Evolutionary conservation across 1,140 invertebrate species (phyloP).

Genomic region (Cyphomyrmex costatus): DNA sequence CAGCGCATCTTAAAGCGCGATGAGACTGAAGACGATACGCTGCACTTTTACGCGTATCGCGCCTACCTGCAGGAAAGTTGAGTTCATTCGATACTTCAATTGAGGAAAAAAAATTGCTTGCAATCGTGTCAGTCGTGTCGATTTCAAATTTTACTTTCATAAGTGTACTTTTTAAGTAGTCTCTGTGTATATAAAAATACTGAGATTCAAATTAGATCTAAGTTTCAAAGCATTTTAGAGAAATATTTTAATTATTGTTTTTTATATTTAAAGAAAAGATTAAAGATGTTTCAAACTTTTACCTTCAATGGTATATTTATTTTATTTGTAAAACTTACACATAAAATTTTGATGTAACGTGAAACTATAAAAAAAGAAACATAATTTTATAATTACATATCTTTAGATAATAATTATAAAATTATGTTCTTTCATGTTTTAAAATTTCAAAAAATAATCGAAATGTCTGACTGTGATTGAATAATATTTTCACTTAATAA

Average conservation of each 20-base stretch:
- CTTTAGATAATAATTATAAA: neutral
- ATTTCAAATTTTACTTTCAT: neutral
- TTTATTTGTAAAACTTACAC: neutral
- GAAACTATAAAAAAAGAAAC: neutral
- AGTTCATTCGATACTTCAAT: neutral
- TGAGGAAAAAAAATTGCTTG: neutral
- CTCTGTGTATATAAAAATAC: neutral
- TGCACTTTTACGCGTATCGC: neutral
- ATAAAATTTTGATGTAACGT: neutral
- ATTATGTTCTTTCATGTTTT: neutral
- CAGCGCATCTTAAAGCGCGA: constrained; percentile 62
- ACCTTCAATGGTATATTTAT: neutral
- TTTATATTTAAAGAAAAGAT: neutral
- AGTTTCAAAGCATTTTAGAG: neutral
- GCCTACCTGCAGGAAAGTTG: neutral
- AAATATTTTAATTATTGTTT: constrained; percentile 1
- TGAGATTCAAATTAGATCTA: neutral
- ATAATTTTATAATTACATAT: neutral
- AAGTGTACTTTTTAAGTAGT: too few relatives aligned
- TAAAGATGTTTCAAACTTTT: neutral
- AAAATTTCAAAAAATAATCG: neutral
- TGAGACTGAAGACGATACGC: constrained; percentile 5
- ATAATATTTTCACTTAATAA: neutral
- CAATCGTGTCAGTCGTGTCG: neutral
- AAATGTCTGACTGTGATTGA: neutral